Base-by-base conservation (phyloP, 2,797 vertebrate genomes). In the Halcyon chelicuti region DNA sequence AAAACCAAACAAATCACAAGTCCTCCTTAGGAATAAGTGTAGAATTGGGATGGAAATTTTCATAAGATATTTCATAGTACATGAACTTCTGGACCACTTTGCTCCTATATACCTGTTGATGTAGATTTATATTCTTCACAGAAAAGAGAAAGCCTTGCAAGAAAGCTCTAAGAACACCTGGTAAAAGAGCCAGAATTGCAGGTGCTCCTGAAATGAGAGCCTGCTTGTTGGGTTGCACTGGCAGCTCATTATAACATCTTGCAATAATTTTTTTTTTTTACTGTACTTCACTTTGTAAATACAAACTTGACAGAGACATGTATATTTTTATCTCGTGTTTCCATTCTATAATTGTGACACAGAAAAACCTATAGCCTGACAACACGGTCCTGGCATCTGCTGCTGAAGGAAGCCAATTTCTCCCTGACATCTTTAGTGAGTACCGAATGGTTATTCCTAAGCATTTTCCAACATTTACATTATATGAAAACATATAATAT, bases 301-400 rank as follows among this genome's bases (percentile, higher is more conserved):
- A 77, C 51, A 72, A 85, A 83, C 47, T 21, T 76, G 75, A 67
- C 11, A 71, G 47, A 90, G 70, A 83, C 28, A 37, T 4, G 4
- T 12, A 17, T 81, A 52, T 75, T 93, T 94, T 93, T 77, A 89
- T 91, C 65, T 86, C 73, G 60, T 94, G 68, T 80, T 95, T 83
- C 61, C 57, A 54, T 67, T 92, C 37, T 70, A 49, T 46, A 61
- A 35, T 6, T 62, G 25, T 0, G 0, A 72, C 23, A 7, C 79
- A 87, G 66, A 95, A 94, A 92, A 88, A 61, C 51, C 47, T 67
- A 42, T 37, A 83, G 23, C 21, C 58, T 93, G 37, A 77, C 37
- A 93, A 42, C 11, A 26, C 7, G 55, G 35, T 25, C 23, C 37
- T 82, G 33, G 12, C 2, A 6, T 42, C 39, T 93, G 29, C 31